Conservation (phyloP, 2,888 invertebrate genomes). For the Eumacrocentrus americanus region DNA sequence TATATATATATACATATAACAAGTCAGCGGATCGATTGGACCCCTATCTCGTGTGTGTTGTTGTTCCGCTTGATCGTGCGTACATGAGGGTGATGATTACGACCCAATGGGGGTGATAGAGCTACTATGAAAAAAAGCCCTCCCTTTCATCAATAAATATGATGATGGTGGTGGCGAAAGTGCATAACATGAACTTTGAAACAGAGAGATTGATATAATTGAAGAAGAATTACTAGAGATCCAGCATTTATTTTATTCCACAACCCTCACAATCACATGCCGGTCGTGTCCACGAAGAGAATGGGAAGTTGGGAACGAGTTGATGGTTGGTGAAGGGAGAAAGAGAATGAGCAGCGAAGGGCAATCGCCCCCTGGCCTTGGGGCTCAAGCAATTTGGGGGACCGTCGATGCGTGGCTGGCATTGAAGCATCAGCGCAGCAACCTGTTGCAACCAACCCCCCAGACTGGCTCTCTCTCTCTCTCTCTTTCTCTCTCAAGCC, state of each 20-base stretch:
- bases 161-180: too few species aligned
- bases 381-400: conserved; percentile 27
- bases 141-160: background rate
- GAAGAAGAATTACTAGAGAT: too few species aligned
- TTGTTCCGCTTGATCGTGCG: conserved; percentile 15
- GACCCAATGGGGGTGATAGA: conserved; percentile 7
- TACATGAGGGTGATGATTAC: conserved; percentile 20
- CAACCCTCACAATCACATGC: too few species aligned
- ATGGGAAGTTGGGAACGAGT: background rate
- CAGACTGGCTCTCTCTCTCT: conserved; percentile 30
- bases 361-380: conserved; percentile 31
- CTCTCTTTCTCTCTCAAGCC: too few species aligned
- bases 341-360: conserved; percentile 21
- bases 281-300: too few species aligned
- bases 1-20: background rate
- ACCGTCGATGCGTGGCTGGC: conserved; percentile 16
- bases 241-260: too few species aligned
- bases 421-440: conserved; percentile 33
- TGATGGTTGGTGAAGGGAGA: background rate
- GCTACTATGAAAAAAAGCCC: background rate
- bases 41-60: conserved; percentile 9
- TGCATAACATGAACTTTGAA: background rate
- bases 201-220: background rate
- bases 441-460: conserved; percentile 54
- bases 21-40: conserved; percentile 9